Conservation (phyloP, 1,140 invertebrate genomes). For the Diorhabda sublineata region DNA sequence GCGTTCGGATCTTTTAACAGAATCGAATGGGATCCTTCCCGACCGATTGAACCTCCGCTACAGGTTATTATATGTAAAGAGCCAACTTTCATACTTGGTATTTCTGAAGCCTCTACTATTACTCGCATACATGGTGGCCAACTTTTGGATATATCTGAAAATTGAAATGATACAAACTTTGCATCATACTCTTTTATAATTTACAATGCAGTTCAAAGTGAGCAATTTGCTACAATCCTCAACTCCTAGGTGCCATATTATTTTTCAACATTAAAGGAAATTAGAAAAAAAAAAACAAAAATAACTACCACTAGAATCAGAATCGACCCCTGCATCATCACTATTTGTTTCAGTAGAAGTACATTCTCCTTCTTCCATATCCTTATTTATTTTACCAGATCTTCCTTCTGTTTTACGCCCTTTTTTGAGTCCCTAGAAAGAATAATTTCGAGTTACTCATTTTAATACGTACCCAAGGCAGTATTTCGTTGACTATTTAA, state of each 20-base stretch:
- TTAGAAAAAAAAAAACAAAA: constrained; percentile 12
- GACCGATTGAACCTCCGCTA: constrained; percentile 78
- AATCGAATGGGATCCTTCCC: constrained; percentile 71
- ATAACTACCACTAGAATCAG: constrained; percentile 34
- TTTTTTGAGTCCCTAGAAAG: constrained; percentile 47
- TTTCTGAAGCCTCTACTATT: constrained; percentile 73
- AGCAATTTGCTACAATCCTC: too few relatives aligned
- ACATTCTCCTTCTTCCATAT: constrained; percentile 65
- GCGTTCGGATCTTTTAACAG: constrained; percentile 75
- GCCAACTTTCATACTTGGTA: constrained; percentile 66
- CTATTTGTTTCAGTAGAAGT: constrained; percentile 45
- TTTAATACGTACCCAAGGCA: constrained; percentile 50
- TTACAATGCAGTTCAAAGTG: too few relatives aligned
- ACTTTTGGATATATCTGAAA: constrained; percentile 64
- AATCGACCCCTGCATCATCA: constrained; percentile 27
- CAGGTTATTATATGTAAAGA: constrained; percentile 81
- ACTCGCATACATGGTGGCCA: constrained; percentile 84
- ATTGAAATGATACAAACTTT: not conserved
- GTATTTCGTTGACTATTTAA: constrained; percentile 50
- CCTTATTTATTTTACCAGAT: constrained; percentile 28
- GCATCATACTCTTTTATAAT: too few relatives aligned
- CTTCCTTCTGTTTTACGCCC: constrained; percentile 30
- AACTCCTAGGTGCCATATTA: too few relatives aligned
- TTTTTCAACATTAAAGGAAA: too few relatives aligned
- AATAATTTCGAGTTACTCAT: constrained; percentile 50